These are phyloP conservation scores for Ceryle rudis DNA, from an alignment of 2,797 vertebrate genomes.

Conservation along the genomic window DNA sequence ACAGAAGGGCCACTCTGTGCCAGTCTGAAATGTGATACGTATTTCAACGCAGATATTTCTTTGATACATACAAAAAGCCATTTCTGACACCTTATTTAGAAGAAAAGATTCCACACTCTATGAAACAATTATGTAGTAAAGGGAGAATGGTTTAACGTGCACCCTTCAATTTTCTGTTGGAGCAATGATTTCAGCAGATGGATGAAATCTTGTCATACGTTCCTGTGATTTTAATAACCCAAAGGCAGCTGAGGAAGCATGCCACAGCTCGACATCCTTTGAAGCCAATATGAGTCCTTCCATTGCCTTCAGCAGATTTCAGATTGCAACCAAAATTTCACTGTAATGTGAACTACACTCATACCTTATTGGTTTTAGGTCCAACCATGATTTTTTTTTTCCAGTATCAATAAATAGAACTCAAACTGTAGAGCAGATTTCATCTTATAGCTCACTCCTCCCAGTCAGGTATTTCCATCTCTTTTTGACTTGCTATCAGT, in stretches of 20 bases:
- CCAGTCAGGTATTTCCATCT: neutral
- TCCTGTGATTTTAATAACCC: conserved; percentile 4
- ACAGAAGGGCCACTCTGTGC: neutral
- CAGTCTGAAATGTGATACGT: neutral
- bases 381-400: neutral
- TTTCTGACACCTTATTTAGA: conserved; percentile 10
- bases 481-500: neutral
- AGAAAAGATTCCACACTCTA: conserved; percentile 4
- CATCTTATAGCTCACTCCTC: neutral
- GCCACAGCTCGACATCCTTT: neutral
- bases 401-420: neutral
- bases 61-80: neutral
- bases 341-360: neutral
- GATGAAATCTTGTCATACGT: conserved; percentile 7
- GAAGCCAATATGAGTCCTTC: neutral
- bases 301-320: neutral
- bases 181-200: conserved; percentile 41
- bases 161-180: conserved; percentile 32
- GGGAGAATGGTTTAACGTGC: conserved; percentile 48
- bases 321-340: neutral
- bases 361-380: neutral
- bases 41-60: conserved; percentile 16
- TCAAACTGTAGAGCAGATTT: neutral
- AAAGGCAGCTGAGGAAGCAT: conserved; percentile 7
- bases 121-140: conserved; percentile 36